Evolutionary conservation across 2,797 vertebrate genomes (phyloP).

Genomic region (Masticophis lateralis): DNA sequence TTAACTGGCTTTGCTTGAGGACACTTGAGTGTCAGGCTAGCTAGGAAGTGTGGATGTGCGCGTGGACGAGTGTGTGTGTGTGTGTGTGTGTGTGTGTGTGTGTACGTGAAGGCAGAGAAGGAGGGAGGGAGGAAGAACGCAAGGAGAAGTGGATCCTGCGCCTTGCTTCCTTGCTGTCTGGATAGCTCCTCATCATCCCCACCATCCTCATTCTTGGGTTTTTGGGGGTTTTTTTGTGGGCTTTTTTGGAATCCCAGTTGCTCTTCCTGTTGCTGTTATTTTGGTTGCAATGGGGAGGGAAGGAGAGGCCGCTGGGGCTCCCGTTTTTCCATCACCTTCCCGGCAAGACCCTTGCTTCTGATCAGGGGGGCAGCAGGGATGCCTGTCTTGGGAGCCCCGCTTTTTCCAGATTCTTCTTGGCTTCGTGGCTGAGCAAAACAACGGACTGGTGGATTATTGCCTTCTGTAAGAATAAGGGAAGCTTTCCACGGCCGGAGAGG

Average conservation of each 20-base stretch:
- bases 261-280: neutral
- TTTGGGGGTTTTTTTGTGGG: neutral
- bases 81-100: conserved; percentile 10
- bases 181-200: neutral
- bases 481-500: neutral
- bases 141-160: conserved; percentile 38
- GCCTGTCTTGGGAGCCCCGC: neutral
- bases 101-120: conserved; percentile 57
- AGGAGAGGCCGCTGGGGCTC: neutral
- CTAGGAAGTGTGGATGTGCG: neutral
- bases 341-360: conserved; percentile 58
- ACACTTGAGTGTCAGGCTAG: conserved; percentile 46
- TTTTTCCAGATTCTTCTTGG: neutral
- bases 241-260: too few relatives aligned
- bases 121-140: conserved; percentile 59
- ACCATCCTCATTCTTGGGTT: neutral
- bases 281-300: conserved; percentile 46
- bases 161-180: conserved; percentile 50
- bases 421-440: neutral
- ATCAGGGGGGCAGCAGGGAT: neutral
- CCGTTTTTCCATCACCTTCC: conserved; percentile 38
- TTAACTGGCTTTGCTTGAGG: conserved; percentile 69
- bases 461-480: conserved; percentile 19
- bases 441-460: neutral
- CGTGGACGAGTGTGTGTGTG: conserved; percentile 17